These are phyloP conservation scores for Eulacestoma nigropectus DNA, from an alignment of 2,113 vertebrate genomes.

Conservation along the genomic window DNA sequence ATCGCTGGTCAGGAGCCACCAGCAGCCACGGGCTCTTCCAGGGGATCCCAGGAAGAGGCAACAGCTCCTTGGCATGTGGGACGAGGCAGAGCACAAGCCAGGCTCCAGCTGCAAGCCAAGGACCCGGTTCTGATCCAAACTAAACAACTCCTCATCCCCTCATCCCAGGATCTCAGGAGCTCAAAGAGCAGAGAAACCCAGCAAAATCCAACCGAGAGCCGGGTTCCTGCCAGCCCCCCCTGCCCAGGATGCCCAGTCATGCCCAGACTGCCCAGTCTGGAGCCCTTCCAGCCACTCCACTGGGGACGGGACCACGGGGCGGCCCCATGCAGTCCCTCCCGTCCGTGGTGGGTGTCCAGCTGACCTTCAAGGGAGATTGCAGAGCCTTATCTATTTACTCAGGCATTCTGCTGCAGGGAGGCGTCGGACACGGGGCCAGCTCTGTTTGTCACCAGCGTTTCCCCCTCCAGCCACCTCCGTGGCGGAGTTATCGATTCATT, in stretches of 20 bases:
- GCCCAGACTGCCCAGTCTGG: neutral
- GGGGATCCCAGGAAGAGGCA: neutral
- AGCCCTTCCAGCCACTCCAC: neutral
- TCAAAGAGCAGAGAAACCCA: neutral
- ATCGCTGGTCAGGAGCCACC: neutral
- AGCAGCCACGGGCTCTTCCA: neutral
- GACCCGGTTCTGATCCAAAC: neutral
- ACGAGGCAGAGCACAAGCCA: neutral
- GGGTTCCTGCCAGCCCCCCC: neutral
- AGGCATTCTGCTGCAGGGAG: conserved; percentile 45
- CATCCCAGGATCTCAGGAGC: neutral
- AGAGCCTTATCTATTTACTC: conserved; percentile 49
- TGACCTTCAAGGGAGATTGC: conserved; percentile 60
- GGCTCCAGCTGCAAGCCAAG: neutral
- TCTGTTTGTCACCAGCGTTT: neutral
- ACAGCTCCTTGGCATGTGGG: fast-evolving
- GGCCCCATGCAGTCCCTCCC: neutral
- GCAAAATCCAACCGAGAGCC: neutral
- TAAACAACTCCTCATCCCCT: neutral
- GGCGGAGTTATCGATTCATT: conserved; percentile 32
- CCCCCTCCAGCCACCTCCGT: neutral
- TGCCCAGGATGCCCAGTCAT: neutral
- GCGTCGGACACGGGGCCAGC: neutral
- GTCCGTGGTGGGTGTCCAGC: neutral
- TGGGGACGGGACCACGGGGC: fast-evolving